Conservation (phyloP, 2,797 vertebrate species). For the Babyrousa celebensis region DNA sequence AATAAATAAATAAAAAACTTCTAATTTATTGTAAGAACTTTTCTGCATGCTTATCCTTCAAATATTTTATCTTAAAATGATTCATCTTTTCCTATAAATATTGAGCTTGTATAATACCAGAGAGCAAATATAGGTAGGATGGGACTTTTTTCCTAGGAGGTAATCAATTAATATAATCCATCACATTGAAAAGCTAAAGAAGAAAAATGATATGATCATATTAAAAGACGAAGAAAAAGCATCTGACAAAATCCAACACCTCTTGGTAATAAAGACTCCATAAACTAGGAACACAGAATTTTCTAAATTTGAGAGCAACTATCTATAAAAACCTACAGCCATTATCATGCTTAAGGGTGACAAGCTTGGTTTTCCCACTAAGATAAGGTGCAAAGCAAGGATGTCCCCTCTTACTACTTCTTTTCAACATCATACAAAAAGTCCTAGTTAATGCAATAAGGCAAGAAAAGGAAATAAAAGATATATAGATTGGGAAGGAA, state of each 20-base stretch:
- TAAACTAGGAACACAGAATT: neutral
- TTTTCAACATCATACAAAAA: neutral
- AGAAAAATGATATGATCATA: neutral
- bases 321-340: neutral
- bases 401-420: neutral
- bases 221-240: neutral
- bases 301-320: neutral
- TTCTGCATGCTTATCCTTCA: constrained; percentile 41
- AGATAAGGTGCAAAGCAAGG: neutral
- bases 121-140: neutral
- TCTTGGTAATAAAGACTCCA: neutral
- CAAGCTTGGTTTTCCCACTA: neutral
- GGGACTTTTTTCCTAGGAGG: constrained; percentile 10
- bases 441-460: neutral
- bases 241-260: neutral
- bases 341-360: neutral
- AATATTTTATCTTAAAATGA: constrained; percentile 7
- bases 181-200: neutral
- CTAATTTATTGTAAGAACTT: neutral
- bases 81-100: neutral
- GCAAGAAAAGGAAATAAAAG: neutral
- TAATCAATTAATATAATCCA: neutral
- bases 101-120: neutral
- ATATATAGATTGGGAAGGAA: neutral
- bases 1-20: too few relatives aligned